Evolutionary conservation across 2,113 vertebrate species (phyloP), one percentile per base, ranked within the genome.

Genomic region (Rhynchopsitta pachyrhyncha): DNA sequence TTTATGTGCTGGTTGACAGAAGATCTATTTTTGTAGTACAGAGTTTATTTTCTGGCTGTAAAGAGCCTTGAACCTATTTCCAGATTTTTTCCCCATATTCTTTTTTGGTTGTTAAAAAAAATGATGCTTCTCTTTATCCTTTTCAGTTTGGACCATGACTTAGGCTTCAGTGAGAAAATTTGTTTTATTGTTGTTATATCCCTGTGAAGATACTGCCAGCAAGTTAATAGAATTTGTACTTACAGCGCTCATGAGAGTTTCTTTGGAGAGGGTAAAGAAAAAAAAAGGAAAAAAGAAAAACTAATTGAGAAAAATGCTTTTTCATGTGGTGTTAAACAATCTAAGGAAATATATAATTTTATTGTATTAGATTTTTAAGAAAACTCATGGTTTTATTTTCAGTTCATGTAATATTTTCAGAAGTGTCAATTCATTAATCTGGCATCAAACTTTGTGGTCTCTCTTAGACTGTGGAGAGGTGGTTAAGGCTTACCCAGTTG

Each of bases 251-350:
- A 41, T 71, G 27, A 39, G 11, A 66, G 33, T 66, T 39, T 64
- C 3, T 20, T 33, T 4, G 39, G 20, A 8, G 59, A 8, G 7
- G 4, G 6, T 3, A 8, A 3, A 11, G 24, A 13, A 24, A 74
- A 49, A 49, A 50, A 50, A 50, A 8, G 31, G 5, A 15, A 57
- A 63, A 63, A 6, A 57, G 28, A 13, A 23, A n/a, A 31, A 31
- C 10, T 9, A 13, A 28, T 77, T 49, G 17, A 37, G n/a, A 28
- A 82, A 52, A 47, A 33, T 46, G 8, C 7, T 76, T 60, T 59
- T 46, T 69, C 4, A 7, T 41, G 31, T 46, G 9, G 2, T 35
- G 29, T 70, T 59, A 37, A 53, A 39, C 11, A 60, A 8, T 76
- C 11, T 63, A 39, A 53, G 12, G 9, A 82, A 44, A 62, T 41